Base-by-base conservation (phyloP, 2,797 vertebrate species). In the Tympanoctomys barrerae region DNA sequence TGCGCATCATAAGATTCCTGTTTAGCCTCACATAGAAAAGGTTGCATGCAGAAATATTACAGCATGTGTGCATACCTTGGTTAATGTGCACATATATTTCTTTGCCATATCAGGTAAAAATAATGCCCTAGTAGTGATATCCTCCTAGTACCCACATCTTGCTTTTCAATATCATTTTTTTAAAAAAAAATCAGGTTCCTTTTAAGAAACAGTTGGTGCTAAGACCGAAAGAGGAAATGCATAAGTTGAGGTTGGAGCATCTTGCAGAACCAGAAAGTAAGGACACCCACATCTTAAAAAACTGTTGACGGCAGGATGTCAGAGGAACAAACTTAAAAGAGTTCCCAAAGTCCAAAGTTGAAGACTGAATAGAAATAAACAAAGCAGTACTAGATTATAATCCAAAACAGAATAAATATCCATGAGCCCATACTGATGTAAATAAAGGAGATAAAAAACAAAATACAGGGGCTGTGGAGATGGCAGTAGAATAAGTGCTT, bases 31-130 rank as follows among this genome's bases (percentile, higher is more conserved):
- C n/a, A 49, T 5, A n/a, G 8, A 71, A 5, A 70, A 2, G 26
- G 8, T 2, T 19, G 52, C 10, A 24, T 49, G 12, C 4, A 28
- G 61, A 80, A 62, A 87, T 86, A 57, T 42, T 36, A 73, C 4
- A n/a, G 1, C 21, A 24, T 24, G 11, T n/a, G 14, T 31, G 7
- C 2, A 7, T 26, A 66, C 5, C 36, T 2, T 6, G 19, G 28
- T n/a, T n/a, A 52, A 52, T 42, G 80, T 42, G 49, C 21, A 46
- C 49, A 78, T 5, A 7, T 42, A 46, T 86, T 64, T 77, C 42
- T 84, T 77, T 39, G 1, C 4, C 22, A 9, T 54, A 7, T 36
- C 49, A 75, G 21, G 5, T 89, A 33, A 31, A 36, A 86, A 5
- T 39, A 75, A 16, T 6, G 42, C 3, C 22, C 26, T 22, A 42